Percentiles rank a stretch among this genome's conserved stretches.
phyloP scores from a whole-genome alignment of 2,888 invertebrate genomes.

The Tolmerus cingulatus region DNA sequence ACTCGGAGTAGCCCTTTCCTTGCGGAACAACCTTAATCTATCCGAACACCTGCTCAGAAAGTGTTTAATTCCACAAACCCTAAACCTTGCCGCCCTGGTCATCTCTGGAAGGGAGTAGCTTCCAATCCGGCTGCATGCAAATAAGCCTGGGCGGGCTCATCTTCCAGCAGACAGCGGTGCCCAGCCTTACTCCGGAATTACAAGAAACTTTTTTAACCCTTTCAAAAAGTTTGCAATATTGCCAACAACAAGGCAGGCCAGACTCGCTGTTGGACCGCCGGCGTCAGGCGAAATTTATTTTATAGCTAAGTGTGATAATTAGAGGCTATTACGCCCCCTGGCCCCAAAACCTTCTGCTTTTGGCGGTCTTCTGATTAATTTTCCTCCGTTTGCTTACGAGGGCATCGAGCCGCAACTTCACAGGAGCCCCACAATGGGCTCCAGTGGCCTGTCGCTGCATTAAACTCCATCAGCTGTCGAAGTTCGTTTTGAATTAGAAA shows the following conservation, averaged over 20 bases:
- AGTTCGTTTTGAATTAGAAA: constrained; percentile 8
- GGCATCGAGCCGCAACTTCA: background rate
- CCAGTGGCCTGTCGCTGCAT: background rate
- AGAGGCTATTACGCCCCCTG: background rate
- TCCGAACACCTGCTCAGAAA: background rate
- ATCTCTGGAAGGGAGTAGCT: background rate
- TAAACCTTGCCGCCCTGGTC: background rate
- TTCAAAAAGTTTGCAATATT: background rate
- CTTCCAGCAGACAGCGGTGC: background rate
- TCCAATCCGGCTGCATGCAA: background rate
- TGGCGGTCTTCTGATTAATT: background rate
- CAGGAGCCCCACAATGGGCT: background rate
- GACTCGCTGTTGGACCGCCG: background rate
- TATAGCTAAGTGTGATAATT: constrained; percentile 3
- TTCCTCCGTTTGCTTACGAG: background rate
- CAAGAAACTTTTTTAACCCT: constrained; percentile 5
- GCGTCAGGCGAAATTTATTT: background rate
- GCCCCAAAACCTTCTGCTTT: background rate
- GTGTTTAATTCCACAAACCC: background rate
- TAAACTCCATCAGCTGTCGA: background rate
- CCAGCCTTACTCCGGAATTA: background rate
- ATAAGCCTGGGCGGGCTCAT: background rate
- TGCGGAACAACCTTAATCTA: background rate
- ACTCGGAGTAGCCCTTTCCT: background rate
- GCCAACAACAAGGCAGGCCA: background rate